These are phyloP conservation scores for Anthophora plumipes DNA, from an alignment of 2,888 invertebrate species.

Conservation along the genomic window DNA sequence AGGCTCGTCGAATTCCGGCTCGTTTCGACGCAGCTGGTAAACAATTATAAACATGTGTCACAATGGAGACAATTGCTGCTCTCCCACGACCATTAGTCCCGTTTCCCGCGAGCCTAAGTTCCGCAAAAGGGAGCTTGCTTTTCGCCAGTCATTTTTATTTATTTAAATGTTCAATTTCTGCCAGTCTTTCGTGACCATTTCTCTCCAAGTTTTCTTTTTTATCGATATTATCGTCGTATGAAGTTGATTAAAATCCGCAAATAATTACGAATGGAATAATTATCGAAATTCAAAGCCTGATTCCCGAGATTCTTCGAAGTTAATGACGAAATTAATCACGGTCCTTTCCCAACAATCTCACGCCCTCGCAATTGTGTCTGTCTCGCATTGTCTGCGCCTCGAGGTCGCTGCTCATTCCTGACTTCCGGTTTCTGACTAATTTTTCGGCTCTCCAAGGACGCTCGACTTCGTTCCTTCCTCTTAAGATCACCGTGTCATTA, in stretches of 20 bases:
- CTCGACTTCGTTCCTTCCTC: not conserved
- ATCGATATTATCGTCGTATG: too few relatives aligned
- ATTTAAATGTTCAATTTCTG: constrained; percentile 13
- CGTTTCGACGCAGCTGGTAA: constrained; percentile 77
- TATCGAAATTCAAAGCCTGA: too few relatives aligned
- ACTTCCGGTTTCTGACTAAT: constrained; percentile 31
- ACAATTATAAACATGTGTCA: constrained; percentile 78
- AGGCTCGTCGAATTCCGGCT: constrained; percentile 53
- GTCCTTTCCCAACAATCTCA: constrained; percentile 1
- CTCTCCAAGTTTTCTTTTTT: too few relatives aligned
- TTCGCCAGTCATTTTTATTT: constrained; percentile 28
- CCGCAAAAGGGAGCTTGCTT: constrained; percentile 41
- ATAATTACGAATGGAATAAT: too few relatives aligned
- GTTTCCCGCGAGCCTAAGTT: constrained; percentile 64
- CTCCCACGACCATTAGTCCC: constrained; percentile 80
- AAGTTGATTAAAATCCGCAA: too few relatives aligned
- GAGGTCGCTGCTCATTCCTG: constrained; percentile 17
- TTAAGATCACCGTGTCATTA: not conserved
- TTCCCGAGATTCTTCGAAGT: too few relatives aligned
- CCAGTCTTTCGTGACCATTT: not conserved
- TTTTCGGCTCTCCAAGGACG: constrained; percentile 13
- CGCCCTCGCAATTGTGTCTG: constrained; percentile 33
- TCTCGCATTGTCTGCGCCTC: constrained; percentile 26
- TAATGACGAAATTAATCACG: not conserved
- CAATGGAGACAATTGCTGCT: constrained; percentile 81